These are phyloP conservation scores for Holothuria leucospilota DNA, from an alignment of 53 echinoderm and acorn worm genomes.

Conservation along the genomic window DNA sequence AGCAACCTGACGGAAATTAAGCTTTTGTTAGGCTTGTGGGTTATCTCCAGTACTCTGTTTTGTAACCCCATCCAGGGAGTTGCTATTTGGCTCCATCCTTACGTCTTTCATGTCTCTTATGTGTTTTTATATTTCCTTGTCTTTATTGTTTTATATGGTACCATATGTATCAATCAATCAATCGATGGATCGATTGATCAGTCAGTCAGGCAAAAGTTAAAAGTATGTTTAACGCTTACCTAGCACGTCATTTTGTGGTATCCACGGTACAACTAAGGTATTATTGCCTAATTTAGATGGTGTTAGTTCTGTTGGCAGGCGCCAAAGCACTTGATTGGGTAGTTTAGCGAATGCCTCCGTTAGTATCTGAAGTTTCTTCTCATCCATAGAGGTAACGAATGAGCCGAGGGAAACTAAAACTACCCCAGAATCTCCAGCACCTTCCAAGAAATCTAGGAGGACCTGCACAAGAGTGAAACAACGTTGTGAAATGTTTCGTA, in stretches of 20 bases:
- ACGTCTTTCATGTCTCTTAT: no score
- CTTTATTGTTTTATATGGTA: no score
- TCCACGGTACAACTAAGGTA: constrained; percentile 14
- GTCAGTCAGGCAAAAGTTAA: no score
- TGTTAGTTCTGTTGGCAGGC: background rate
- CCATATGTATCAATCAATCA: no score
- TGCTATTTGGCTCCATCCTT: no score
- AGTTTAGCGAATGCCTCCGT: constrained; percentile 8
- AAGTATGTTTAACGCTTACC: background rate
- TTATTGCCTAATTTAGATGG: constrained; percentile 18
- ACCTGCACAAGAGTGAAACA: background rate
- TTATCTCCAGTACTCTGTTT: no score
- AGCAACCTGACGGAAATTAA: no score
- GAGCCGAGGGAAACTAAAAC: constrained; percentile 46
- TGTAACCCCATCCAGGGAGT: no score
- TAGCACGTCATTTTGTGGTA: constrained; percentile 38
- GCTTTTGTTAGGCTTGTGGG: no score
- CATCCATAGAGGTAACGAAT: constrained; percentile 30
- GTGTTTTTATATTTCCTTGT: no score
- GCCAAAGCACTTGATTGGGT: constrained; percentile 27
- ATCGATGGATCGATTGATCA: no score
- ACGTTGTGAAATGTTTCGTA: no score
- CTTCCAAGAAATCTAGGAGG: constrained; percentile 11
- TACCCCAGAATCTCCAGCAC: constrained; percentile 10
- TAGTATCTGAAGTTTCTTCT: constrained; percentile 2